Evolutionary conservation across 2,888 invertebrate genomes (phyloP), one percentile per base, ranked within the genome.

Genomic region (Xestia c-nigrum): DNA sequence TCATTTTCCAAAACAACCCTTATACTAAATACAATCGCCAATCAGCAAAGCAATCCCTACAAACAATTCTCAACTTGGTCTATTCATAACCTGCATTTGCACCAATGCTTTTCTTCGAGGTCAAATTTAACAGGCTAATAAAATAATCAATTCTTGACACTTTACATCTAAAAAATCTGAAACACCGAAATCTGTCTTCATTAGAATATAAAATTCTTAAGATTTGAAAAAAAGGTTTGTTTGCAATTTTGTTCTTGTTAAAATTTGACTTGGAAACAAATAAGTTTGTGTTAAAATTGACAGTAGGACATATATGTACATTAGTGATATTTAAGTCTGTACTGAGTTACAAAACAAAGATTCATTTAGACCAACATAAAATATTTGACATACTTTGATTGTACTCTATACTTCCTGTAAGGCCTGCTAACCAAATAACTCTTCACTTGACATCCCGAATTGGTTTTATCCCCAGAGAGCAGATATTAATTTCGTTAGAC

Each of bases 371-470:
- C 61, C 40, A 80, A 87, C 74, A 66, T 69, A 81, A 74, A 59
- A 76, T 76, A 78, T 78, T 74, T 5, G 31, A 76, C 67, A 40
- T 72, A 67, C 72, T 81, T 78, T 72, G 59, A 77, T 76, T 83
- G 80, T 78, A 85, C 78, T 88, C 61, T 71, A 63, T 61, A 76
- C 66, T 65, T 70, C 38, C 57, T 79, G 74, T 80, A 85, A 89
- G 93, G 67, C 74, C 78, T 72, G 76, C 55, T 78, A 65, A 93
- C 94, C 94, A 94, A 92, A 90, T 85, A 90, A 95, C 96, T 96
- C 96, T 96, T 96, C 96, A 96, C 96, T 92, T 95, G 95, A 96
- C 88, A 94, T 95, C 96, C 96, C 94, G 88, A 91, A 93, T 85
- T 85, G 88, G 89, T 90, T 91, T 87, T 87, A 87, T 88, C 92